Base-by-base conservation (phyloP, 1,140 invertebrate genomes). In the Pissodes strobi region DNA sequence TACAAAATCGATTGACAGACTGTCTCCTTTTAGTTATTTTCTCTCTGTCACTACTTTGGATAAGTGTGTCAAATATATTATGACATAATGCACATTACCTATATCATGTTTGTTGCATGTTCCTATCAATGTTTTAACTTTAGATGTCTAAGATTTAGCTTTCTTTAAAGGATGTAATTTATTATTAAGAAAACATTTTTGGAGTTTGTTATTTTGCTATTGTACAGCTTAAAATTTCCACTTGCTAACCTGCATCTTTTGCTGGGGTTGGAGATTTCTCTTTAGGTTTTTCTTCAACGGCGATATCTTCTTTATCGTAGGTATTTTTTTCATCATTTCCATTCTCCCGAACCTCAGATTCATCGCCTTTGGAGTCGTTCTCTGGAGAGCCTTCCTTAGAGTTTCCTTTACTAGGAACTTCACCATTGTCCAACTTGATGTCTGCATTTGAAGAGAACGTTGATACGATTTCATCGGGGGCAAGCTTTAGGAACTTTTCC, bases 401-500 rank as follows among this genome's bases (percentile, higher is more conserved):
- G 52, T 61, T 51, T 15, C 27, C 39, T 58, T 62, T 48, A n/a
- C n/a, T n/a, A 21, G 38, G 60, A 19, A 64, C 48, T 49, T 68
- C 64, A 51, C 64, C 57, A 48, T 72, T 71, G 18, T 30, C 55
- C 27, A 67, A 60, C 43, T 70, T 67, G 23, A 67, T 63, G 66
- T 72, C 71, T 25, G 51, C 59, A 21, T 68, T 71, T 8, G 59
- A 63, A n/a, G n/a, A n/a, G n/a, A n/a, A n/a, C 8, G 65, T 65
- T 6, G 65, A 49, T 10, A 57, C 56, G n/a, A n/a, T n/a, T 53
- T 74, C 70, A 48, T 64, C 65, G 2, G 66, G 57, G 69, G 86
- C 84, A 43, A 90, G 74, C 81, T 90, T 90, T 9, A 90, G 76
- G 77, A 96, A 96, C 71, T 89, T 86, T 79, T 95, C 91, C 73